Evolutionary conservation across 2,888 invertebrate species (phyloP), one percentile per base, ranked within the genome.

Genomic region (Macroteleia sp.): DNA sequence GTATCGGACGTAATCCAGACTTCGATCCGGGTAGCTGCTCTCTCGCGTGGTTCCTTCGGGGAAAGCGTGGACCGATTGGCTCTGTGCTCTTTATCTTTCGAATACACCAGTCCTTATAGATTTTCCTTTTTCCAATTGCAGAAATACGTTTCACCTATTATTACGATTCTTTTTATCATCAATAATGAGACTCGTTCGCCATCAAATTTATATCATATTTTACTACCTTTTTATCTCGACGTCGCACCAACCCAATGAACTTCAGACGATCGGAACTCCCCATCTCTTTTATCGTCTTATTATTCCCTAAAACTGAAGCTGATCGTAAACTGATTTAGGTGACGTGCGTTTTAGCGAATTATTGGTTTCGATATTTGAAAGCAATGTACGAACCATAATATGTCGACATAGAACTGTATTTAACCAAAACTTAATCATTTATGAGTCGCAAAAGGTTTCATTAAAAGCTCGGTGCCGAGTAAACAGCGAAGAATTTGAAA

Each of bases 1-100:
- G 80, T 83, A 85, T 86, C 85, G 79, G 82, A 83, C 82, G 82
- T 84, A 86, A 86, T 83, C 84, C 82, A 78, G 80, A 73, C 73
- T 73, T 50, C 67, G 73, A 67, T 67, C 50, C 56, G 44, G 71
- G 50, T 62, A 73, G 39, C 67, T 48, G 44, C 42, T 34, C 64
- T 30, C 48, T 52, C 66, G 20, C 62, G 59, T 59, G 77, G 41
- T 39, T 61, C 46, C 73, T 69, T 50, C 54, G 67, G 48, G 62
- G 12, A 62, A 73, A 75, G 67, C 61, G 67, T 17, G 28, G 61
- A 57, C 62, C 67, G 61, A 71, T 73, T 75, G 77, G 64, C 44
- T 71, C 32, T 28, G 30, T 19, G 25, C 42, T 52, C 64, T 70
- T 74, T 79, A 74, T 74, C 61, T 62, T 71, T 41, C 67, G 19